Evolutionary conservation across 2,797 vertebrate genomes (phyloP).

Genomic region (Sebastiscus albofasciatus): DNA sequence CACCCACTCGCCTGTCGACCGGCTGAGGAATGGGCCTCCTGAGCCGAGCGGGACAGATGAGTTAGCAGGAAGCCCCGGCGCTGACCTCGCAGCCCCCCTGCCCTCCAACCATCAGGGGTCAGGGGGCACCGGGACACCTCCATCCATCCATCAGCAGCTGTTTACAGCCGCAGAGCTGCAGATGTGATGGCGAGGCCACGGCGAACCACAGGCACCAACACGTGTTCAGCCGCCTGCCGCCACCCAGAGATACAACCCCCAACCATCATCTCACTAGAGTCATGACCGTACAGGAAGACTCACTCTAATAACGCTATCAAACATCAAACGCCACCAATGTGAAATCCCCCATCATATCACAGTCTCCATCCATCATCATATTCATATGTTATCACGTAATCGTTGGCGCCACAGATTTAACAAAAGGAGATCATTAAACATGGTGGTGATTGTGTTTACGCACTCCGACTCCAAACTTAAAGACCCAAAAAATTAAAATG

Average conservation of each 20-base stretch:
- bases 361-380: not conserved
- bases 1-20: constrained; percentile 1
- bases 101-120: constrained; percentile 78
- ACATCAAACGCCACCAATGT: not conserved
- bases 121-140: constrained; percentile 83
- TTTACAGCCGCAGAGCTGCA: constrained; percentile 66
- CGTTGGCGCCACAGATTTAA: constrained; percentile 34
- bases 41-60: constrained; percentile 16
- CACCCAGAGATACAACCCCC: not conserved
- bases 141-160: constrained; percentile 84
- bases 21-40: constrained; percentile 36
- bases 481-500: not conserved
- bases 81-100: constrained; percentile 33
- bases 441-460: not conserved
- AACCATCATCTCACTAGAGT: not conserved
- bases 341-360: not conserved
- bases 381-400: constrained; percentile 37
- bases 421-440: not conserved
- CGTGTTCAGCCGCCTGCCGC: not conserved
- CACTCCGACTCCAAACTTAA: not conserved
- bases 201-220: constrained; percentile 36
- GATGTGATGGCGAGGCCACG: constrained; percentile 69
- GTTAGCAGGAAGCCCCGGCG: constrained; percentile 48
- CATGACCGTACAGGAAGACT: not conserved
- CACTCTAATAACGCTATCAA: not conserved